These are phyloP conservation scores for Nomada ferruginata DNA, from an alignment of 2,888 invertebrate species.

Conservation along the genomic window DNA sequence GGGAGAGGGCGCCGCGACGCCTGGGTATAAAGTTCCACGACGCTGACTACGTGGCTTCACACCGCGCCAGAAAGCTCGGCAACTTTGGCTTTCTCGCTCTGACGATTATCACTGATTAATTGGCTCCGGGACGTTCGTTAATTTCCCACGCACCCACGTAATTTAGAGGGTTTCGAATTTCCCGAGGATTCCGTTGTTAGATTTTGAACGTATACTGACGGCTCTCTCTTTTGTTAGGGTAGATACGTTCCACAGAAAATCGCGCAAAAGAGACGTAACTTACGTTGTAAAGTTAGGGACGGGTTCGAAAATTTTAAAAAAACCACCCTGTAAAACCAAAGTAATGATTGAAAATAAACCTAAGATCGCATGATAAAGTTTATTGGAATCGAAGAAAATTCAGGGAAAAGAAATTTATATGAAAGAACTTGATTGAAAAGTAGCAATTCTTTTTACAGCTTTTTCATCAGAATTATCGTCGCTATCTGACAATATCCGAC, in stretches of 20 bases:
- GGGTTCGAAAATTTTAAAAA: too few relatives aligned
- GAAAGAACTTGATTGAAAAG: too few relatives aligned
- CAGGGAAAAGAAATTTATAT: too few relatives aligned
- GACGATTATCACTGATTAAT: slow-evolving; percentile 19
- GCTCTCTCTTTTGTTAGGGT: too few relatives aligned
- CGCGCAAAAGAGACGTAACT: too few relatives aligned
- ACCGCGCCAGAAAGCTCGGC: slow-evolving; percentile 46
- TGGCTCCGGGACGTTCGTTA: neutral
- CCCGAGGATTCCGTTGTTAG: neutral
- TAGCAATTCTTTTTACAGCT: too few relatives aligned
- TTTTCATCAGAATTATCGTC: too few relatives aligned
- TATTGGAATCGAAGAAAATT: too few relatives aligned
- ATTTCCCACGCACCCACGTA: slow-evolving; percentile 5
- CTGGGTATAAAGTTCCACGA: slow-evolving; percentile 79
- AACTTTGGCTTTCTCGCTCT: slow-evolving; percentile 11
- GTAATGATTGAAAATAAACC: neutral
- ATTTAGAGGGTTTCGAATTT: neutral
- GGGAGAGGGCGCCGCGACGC: slow-evolving; percentile 78
- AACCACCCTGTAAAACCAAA: too few relatives aligned
- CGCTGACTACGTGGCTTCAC: slow-evolving; percentile 45
- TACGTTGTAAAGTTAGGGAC: too few relatives aligned
- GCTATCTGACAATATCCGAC: too few relatives aligned
- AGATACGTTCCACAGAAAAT: too few relatives aligned
- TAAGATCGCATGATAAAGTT: neutral
- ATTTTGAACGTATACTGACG: neutral